Conservation (phyloP, 2,797 vertebrate genomes). For the Cetoscarus ocellatus region DNA sequence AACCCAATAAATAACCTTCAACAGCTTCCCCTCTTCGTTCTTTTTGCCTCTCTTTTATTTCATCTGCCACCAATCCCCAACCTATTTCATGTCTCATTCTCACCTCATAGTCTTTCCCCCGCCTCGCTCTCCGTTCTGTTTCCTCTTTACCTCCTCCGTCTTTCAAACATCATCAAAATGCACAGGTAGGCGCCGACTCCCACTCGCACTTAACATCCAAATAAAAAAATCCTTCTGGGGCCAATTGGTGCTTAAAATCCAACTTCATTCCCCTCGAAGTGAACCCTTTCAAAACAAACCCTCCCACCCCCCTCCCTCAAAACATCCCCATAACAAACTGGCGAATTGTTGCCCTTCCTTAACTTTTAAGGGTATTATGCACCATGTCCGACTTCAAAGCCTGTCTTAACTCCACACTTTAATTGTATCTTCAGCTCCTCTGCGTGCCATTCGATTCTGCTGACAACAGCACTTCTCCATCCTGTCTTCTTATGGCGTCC, state of each 20-base stretch:
- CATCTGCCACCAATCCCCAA: conserved; percentile 51
- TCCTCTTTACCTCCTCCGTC: conserved; percentile 49
- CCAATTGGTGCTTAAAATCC: conserved; percentile 72
- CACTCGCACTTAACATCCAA: conserved; percentile 47
- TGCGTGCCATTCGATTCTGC: conserved; percentile 85
- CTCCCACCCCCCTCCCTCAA: conserved; percentile 59
- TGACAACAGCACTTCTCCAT: conserved; percentile 79
- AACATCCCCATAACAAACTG: conserved; percentile 78
- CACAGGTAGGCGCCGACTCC: conserved; percentile 66
- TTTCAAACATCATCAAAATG: conserved; percentile 67
- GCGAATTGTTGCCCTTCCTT: conserved; percentile 74
- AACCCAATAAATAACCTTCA: conserved; percentile 84
- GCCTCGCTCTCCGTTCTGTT: conserved; percentile 43
- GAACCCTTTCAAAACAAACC: conserved; percentile 76
- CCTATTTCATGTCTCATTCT: conserved; percentile 66
- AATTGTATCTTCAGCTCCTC: conserved; percentile 85
- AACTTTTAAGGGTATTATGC: conserved; percentile 80
- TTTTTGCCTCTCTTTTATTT: conserved; percentile 51
- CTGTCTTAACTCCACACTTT: conserved; percentile 84
- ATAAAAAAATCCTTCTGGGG: conserved; percentile 64
- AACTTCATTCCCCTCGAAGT: conserved; percentile 78
- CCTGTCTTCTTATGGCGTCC: conserved; percentile 29
- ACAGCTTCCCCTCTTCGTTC: conserved; percentile 49
- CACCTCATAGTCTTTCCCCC: conserved; percentile 50
- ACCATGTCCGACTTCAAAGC: conserved; percentile 89